Percentiles rank a stretch among this genome's conserved stretches.
These are phyloP conservation scores for Rhinogobio ventralis DNA, from an alignment of 2,797 vertebrate species.

Conservation along the genomic window DNA sequence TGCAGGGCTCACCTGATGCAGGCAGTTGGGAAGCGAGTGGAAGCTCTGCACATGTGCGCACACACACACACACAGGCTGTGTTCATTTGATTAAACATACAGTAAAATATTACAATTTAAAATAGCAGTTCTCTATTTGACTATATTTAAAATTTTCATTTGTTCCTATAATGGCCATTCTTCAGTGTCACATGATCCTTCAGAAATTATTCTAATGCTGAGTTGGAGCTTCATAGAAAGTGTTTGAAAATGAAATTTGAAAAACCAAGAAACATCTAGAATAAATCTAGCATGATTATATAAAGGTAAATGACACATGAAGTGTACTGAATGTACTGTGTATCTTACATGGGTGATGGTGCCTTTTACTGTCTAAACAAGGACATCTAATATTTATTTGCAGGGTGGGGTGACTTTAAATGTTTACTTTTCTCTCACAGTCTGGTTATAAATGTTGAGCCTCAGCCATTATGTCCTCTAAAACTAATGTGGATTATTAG, in stretches of 20 bases:
- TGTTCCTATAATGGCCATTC: too few species aligned
- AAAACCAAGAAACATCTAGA: neutral
- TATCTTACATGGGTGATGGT: neutral
- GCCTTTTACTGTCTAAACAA: conserved; percentile 64
- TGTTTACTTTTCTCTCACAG: conserved; percentile 43
- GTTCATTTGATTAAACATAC: too few species aligned
- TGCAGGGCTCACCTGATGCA: conserved; percentile 82
- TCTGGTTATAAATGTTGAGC: conserved; percentile 21
- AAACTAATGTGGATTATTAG: conserved; percentile 1
- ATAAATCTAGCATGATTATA: neutral
- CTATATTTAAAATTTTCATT: too few species aligned
- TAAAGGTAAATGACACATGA: neutral
- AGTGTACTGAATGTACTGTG: neutral
- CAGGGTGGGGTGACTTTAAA: conserved; percentile 38
- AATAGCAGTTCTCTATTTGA: too few species aligned
- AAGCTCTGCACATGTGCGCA: conserved; percentile 85
- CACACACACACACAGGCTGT: too few species aligned
- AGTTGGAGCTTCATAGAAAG: neutral
- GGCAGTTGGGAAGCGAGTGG: conserved; percentile 83
- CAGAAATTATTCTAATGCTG: too few species aligned
- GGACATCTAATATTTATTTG: conserved; percentile 73
- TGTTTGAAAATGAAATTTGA: neutral
- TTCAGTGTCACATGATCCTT: too few species aligned
- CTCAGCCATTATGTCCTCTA: neutral
- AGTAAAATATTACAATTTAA: too few species aligned